Percentiles rank a stretch among this genome's conserved stretches.
These are phyloP conservation scores for Morelia viridis DNA, from an alignment of 2,797 vertebrate genomes.

Conservation along the genomic window DNA sequence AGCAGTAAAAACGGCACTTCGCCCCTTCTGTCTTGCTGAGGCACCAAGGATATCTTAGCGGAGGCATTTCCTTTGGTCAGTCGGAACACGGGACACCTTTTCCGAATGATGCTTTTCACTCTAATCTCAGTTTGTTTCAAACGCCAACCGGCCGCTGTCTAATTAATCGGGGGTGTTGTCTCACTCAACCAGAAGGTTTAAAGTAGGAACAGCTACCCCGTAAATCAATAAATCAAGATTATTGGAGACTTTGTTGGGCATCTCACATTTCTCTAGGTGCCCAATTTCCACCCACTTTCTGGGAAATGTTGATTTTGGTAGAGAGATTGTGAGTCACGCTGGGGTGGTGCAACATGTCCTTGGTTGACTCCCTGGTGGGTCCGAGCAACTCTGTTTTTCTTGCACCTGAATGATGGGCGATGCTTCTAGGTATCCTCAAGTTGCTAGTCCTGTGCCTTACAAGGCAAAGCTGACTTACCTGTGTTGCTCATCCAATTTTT, in stretches of 20 bases:
- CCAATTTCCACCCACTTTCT: background rate
- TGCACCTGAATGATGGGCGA: background rate
- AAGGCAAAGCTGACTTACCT: background rate
- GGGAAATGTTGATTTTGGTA: background rate
- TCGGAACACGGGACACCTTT: background rate
- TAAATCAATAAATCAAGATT: background rate
- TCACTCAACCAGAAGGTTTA: no score
- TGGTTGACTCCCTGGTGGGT: conserved; percentile 6
- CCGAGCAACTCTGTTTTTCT: background rate
- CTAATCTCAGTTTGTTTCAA: background rate
- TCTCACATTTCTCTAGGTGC: background rate
- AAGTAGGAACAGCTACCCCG: no score
- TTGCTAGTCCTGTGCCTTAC: conserved; percentile 13
- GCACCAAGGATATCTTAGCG: background rate
- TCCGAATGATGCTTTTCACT: no score
- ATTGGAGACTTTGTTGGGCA: background rate
- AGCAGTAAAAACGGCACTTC: background rate
- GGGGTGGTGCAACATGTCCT: conserved; percentile 33
- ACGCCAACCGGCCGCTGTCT: background rate
- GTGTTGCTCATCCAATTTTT: background rate
- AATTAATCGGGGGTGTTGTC: no score
- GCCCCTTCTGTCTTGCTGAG: background rate
- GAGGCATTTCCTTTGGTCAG: background rate
- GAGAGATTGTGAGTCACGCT: background rate
- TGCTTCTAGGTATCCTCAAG: background rate